Percentiles rank a stretch among this genome's conserved stretches.
Evolutionary conservation across 2,888 invertebrate genomes (phyloP).

Genomic region (Dione juno): DNA sequence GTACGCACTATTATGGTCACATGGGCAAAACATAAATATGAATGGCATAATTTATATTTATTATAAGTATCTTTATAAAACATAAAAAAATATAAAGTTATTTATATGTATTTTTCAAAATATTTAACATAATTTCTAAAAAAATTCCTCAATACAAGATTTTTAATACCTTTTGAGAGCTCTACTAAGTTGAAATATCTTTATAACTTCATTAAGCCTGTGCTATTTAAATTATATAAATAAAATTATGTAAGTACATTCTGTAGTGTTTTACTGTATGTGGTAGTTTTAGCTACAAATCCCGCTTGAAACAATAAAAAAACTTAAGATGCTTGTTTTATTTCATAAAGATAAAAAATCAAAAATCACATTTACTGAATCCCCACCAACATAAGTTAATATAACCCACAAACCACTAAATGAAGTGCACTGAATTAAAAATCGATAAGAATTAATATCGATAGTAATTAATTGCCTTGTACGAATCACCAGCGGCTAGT

Average conservation of each 20-base stretch:
- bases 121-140: no score
- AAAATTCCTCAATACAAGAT: no score
- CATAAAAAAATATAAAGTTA: no score
- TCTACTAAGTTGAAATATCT: no score
- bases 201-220: no score
- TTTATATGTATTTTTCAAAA: no score
- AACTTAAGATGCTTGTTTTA: no score
- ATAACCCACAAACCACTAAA: not conserved
- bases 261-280: not conserved
- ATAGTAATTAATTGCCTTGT: slow-evolving; percentile 27
- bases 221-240: no score
- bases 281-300: not conserved
- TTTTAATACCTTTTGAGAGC: no score
- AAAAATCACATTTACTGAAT: not conserved
- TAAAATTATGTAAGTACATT: no score
- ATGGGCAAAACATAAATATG: not conserved
- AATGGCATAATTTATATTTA: not conserved
- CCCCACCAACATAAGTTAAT: not conserved
- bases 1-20: not conserved
- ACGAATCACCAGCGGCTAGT: slow-evolving; percentile 1
- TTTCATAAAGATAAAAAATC: not conserved
- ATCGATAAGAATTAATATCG: slow-evolving; percentile 17
- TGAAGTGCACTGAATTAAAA: slow-evolving; percentile 13
- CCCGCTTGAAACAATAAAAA: not conserved
- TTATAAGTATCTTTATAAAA: no score